These are phyloP conservation scores for Archaeoteleia sp. DNA, from an alignment of 2,888 invertebrate species.

Conservation along the genomic window DNA sequence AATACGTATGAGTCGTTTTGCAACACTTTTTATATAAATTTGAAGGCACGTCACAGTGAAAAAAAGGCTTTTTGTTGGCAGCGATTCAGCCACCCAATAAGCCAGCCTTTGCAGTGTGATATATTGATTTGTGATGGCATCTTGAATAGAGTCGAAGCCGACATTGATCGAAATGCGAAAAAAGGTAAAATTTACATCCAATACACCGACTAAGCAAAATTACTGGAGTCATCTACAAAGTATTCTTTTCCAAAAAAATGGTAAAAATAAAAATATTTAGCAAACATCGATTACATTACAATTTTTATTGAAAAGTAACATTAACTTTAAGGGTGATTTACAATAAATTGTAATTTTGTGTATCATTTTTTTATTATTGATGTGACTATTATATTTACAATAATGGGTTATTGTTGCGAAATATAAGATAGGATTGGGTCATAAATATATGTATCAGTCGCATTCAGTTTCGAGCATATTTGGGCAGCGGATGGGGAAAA, in stretches of 20 bases:
- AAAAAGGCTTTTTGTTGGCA: constrained; percentile 8
- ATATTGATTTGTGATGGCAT: constrained; percentile 31
- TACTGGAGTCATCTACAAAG: too few species aligned
- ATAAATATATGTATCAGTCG: neutral
- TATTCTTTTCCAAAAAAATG: too few species aligned
- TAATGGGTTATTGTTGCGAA: constrained; percentile 4
- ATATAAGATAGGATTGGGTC: neutral
- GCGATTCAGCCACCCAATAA: constrained; percentile 11
- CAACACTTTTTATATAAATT: neutral
- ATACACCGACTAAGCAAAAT: constrained; percentile 12
- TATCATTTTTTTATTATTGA: too few species aligned
- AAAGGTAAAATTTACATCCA: constrained; percentile 21
- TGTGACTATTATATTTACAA: constrained; percentile 1
- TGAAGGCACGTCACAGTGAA: neutral
- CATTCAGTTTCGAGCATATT: constrained; percentile 13
- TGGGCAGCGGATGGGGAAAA: constrained; percentile 30
- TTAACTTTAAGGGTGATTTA: too few species aligned
- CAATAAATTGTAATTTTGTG: too few species aligned
- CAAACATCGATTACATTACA: too few species aligned
- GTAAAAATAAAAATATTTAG: too few species aligned
- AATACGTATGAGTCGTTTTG: neutral
- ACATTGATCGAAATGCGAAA: constrained; percentile 25
- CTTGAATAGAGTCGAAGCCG: constrained; percentile 27
- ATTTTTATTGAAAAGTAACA: too few species aligned
- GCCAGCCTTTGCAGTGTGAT: constrained; percentile 11